Base-by-base conservation (phyloP, 92 coral and sea anemone genomes). In the Heliopora coerulea region DNA sequence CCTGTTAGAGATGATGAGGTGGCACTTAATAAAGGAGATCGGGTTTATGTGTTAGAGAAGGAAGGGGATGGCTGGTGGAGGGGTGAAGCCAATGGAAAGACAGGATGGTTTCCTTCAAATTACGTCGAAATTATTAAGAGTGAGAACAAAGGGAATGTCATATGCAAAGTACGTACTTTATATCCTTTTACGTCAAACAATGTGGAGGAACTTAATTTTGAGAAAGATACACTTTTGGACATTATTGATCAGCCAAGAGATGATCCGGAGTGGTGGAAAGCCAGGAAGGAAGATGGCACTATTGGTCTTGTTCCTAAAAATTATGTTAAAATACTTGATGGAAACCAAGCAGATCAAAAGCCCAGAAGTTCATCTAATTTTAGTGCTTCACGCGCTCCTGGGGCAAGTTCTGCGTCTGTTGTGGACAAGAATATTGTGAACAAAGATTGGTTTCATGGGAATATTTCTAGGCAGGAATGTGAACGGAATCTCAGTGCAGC, bases 41-140 rank as follows among this genome's bases (percentile, higher is more conserved):
- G 63, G 66, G 74, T 95, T 14, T 75, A 81, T 50, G 99, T 95
- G 40, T 65, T 95, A 68, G 99, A 95, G 70, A 95, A 88, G 59
- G 91, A 95, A 60, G 87, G 85, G 31, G 99, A 95, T 69, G 99
- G 98, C 0, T 93, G 98, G 98, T 93, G 98, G 98, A 85, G 89
- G 62, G 98, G 98, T 15, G 83, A 84, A 7, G 69, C 86, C 37
- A 87, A 90, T 28, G 72, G 34, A 21, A 82, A 73, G 24, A 65
- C 81, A 4, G 98, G 98, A 21, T 93, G 98, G 98, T 93, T 93
- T 66, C 98, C 98, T 12, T 93, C 98, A 9, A 93, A 93, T 66
- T 70, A 70, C 33, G 77, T 70, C 23, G 81, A 89, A 49, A 83
- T 85, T 0, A 87, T 83, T 24, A 90, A 89, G 49, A 68, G 70